Evolutionary conservation across 2,888 invertebrate species (phyloP).

Genomic region (Lithophane leautieri): DNA sequence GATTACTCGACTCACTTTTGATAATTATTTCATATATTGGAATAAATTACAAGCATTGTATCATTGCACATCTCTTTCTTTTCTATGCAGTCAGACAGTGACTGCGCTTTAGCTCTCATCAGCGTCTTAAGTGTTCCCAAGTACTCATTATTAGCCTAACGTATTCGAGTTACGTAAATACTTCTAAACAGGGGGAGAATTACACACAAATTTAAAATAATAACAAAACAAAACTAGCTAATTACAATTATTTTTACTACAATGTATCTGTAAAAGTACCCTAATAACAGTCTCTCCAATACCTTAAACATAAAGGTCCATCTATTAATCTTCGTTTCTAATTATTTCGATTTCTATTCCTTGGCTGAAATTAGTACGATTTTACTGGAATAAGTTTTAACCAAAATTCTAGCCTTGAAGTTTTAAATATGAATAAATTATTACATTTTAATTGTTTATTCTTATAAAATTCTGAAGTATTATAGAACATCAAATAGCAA

Average conservation of each 20-base stretch:
- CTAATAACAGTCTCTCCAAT: slow-evolving; percentile 28
- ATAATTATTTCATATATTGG: background rate
- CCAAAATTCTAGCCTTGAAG: background rate
- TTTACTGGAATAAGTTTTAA: slow-evolving; percentile 29
- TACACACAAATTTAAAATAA: slow-evolving; percentile 8
- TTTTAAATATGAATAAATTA: background rate
- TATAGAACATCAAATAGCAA: background rate
- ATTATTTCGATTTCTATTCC: slow-evolving; percentile 84
- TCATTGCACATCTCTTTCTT: background rate
- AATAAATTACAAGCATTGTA: background rate
- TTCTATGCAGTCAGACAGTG: background rate
- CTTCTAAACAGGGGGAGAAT: background rate
- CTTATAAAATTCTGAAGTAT: slow-evolving; percentile 3
- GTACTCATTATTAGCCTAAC: background rate
- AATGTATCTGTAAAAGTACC: slow-evolving; percentile 22
- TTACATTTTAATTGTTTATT: background rate
- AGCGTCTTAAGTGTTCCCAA: background rate
- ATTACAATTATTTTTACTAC: background rate
- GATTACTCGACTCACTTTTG: background rate
- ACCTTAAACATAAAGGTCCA: slow-evolving; percentile 43
- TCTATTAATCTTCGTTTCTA: slow-evolving; percentile 76
- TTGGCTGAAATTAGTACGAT: slow-evolving; percentile 80
- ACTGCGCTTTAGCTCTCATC: background rate
- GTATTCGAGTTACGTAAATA: background rate
- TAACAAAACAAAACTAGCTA: slow-evolving; percentile 10